Percentiles rank a stretch among this genome's conserved stretches.
Evolutionary conservation across 2,888 invertebrate species (phyloP).

Genomic region (Koerneria pararmatus): DNA sequence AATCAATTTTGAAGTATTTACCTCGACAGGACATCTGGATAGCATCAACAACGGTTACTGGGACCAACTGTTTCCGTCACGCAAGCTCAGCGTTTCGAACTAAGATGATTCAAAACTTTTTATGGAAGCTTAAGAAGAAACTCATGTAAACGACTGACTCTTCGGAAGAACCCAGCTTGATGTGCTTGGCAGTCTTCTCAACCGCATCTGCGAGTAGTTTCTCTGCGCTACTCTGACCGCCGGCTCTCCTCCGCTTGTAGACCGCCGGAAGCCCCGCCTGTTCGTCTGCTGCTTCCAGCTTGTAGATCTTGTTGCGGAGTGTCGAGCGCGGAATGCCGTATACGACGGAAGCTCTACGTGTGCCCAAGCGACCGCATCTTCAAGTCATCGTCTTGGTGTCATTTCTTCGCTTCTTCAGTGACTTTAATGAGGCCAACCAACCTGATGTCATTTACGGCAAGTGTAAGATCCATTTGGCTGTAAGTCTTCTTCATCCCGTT

Average conservation of each 20-base stretch:
- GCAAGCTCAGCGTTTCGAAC: too few relatives aligned
- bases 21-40: too few relatives aligned
- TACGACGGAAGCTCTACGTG: slow-evolving; percentile 77
- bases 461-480: slow-evolving; percentile 89
- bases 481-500: slow-evolving; percentile 72
- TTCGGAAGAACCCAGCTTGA: too few relatives aligned
- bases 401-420: not conserved
- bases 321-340: slow-evolving; percentile 95
- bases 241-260: slow-evolving; percentile 27
- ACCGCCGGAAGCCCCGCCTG: slow-evolving; percentile 19
- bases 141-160: too few relatives aligned
- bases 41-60: too few relatives aligned
- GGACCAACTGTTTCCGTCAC: too few relatives aligned
- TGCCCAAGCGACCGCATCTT: slow-evolving; percentile 38
- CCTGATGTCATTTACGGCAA: slow-evolving; percentile 74
- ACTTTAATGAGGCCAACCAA: too few relatives aligned
- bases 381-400: not conserved
- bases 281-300: slow-evolving; percentile 58
- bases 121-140: too few relatives aligned
- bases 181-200: slow-evolving; percentile 17
- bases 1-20: too few relatives aligned
- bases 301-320: slow-evolving; percentile 80
- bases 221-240: slow-evolving; percentile 25
- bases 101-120: too few relatives aligned
- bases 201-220: slow-evolving; percentile 26